These are phyloP conservation scores for Sinhomidia bicolor DNA, from an alignment of 2,888 invertebrate genomes.

Conservation along the genomic window DNA sequence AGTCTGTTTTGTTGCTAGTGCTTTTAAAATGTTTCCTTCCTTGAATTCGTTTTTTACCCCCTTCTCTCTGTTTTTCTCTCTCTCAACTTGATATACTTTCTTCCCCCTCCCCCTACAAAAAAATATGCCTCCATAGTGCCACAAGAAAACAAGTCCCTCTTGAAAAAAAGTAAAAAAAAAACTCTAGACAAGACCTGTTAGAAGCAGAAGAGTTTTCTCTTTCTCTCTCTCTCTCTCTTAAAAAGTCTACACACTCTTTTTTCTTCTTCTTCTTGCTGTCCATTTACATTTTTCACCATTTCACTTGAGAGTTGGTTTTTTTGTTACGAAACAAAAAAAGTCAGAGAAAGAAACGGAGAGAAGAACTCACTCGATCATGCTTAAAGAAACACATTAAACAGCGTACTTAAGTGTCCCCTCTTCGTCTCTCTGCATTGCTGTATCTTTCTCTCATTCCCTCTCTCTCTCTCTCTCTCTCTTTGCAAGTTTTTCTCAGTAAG, in stretches of 20 bases:
- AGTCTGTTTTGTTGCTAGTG: neutral
- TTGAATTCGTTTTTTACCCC: neutral
- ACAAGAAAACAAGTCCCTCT: neutral
- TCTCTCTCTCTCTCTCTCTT: neutral
- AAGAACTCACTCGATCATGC: constrained; percentile 11
- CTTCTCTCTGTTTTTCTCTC: neutral
- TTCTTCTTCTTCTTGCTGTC: neutral
- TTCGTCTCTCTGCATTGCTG: neutral
- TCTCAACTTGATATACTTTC: too few relatives aligned
- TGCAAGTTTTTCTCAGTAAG: neutral
- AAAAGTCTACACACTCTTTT: neutral
- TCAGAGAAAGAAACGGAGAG: neutral
- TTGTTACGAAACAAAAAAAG: neutral
- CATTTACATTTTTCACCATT: neutral
- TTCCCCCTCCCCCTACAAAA: neutral
- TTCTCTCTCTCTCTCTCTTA: neutral
- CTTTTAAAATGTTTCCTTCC: neutral
- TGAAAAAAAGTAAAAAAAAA: neutral
- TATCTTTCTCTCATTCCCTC: too few relatives aligned
- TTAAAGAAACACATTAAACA: neutral
- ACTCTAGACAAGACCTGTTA: neutral
- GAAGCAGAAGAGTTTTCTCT: neutral
- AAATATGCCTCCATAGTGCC: neutral
- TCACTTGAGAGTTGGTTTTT: neutral
- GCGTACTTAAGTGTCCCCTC: neutral